These are phyloP conservation scores for Melospiza georgiana DNA, from an alignment of 2,113 vertebrate species.

Conservation along the genomic window DNA sequence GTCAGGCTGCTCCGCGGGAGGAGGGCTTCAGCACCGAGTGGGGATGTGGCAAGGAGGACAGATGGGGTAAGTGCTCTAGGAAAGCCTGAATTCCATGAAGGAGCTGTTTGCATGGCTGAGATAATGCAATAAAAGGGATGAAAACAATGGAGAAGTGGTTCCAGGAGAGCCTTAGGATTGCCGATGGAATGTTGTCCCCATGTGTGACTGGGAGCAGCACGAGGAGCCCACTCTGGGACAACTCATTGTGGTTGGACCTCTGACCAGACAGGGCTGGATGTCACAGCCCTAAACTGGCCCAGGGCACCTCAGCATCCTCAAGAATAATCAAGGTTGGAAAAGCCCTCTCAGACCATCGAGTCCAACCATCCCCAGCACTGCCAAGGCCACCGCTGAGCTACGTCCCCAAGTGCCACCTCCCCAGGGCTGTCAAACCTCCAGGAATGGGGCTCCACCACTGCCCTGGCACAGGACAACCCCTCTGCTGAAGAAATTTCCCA, in stretches of 20 bases:
- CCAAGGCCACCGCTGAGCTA: background rate
- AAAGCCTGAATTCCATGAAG: background rate
- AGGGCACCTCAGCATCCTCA: accelerated
- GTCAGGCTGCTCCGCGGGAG: background rate
- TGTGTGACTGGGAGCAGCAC: accelerated
- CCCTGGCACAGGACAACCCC: background rate
- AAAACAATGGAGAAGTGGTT: background rate
- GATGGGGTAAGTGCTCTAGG: background rate
- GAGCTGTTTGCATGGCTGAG: background rate
- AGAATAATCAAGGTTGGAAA: accelerated
- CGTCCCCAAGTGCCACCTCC: background rate
- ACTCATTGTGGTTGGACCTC: accelerated
- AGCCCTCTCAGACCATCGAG: accelerated
- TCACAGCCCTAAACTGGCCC: background rate
- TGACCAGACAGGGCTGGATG: background rate
- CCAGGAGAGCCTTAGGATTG: background rate
- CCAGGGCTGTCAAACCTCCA: background rate
- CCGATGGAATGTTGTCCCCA: background rate
- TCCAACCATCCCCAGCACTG: background rate
- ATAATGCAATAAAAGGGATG: background rate
- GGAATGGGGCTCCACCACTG: background rate
- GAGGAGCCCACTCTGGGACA: accelerated
- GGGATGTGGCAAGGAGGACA: background rate
- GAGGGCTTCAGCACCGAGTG: accelerated
- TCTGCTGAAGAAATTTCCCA: background rate